Base-by-base conservation (phyloP, 2,797 vertebrate genomes). In the Columba guinea region DNA sequence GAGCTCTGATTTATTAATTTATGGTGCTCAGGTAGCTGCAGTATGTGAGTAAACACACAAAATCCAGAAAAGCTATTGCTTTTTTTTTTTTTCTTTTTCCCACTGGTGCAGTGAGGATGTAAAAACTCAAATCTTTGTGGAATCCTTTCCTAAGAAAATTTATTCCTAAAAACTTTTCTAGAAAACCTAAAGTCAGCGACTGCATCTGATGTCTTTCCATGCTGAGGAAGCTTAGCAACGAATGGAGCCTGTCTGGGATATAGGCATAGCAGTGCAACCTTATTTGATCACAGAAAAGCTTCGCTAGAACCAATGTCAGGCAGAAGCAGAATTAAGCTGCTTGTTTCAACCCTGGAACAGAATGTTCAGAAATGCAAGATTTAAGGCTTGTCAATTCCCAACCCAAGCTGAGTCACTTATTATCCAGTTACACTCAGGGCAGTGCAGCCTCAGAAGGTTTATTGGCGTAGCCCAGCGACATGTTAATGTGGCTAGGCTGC, bases 291-390 rank as follows among this genome's bases (percentile, higher is more conserved):
- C 58, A 53, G 76, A 35, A 91, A 88, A 94, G 76, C 85, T 94
- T 92, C 74, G 35, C 82, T 62, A 78, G 84, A 91, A 71, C 79
- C 88, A 35, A 83, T n/a, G 62, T 88, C 51, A 75, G 73, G 62
- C 69, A 94, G 83, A 80, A 78, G 60, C 0, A 0, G 76, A 95
- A 95, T 95, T 93, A 87, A 93, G 79, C 87, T 85, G 60, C 85
- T 87, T 85, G 71, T 94, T 95, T 95, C 76, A 80, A 79, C 62
- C 84, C 73, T 84, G 88, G 93, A 90, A 87, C 77, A 73, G 63
- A 62, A 56, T 27, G 15, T 94, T 93, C 63, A 4, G 39, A 90
- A 92, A 94, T 8, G 8, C 30, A 22, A 41, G 74, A 46, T 90
- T 49, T 90, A 80, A 75, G 69, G 28, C 59, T 88, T 84, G 83